Base-by-base conservation (phyloP, 2,797 vertebrate species). In the Megalops cyprinoides region DNA sequence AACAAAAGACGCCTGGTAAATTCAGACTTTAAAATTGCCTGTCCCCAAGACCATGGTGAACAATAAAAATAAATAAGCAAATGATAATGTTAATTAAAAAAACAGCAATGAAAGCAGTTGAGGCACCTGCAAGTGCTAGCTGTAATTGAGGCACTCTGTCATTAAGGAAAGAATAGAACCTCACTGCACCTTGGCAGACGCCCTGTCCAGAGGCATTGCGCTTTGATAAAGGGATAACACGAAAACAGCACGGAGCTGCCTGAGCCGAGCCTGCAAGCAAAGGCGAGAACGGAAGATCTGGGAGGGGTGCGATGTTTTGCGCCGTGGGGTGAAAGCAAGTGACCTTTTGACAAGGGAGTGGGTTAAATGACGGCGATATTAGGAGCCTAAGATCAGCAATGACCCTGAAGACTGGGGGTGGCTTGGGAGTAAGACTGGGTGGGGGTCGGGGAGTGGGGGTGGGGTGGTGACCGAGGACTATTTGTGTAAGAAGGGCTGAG, bases 331-430 rank as follows among this genome's bases (percentile, higher is more conserved):
- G 49, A 44, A 46, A 78, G 79, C 78, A 6, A 39, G 42, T 77
- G 84, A 87, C 87, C 89, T 84, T 65, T 76, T 84, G 86, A 90
- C 88, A 0, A 48, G 80, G 78, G 81, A 81, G 79, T 73, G 28
- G 74, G 84, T 80, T 81, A 82, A 85, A 85, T 79, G 78, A 62
- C 77, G 4, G 73, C 87, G 86, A 87, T 87, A 92, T 46, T 73
- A 88, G 85, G 80, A 84, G 82, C 58, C 56, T 85, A 83, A 80
- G 86, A 90, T 88, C 85, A 82, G 84, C 89, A 69, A 69, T 90
- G 90, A 93, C 91, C 89, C 91, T 87, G 82, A 91, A 91, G 84
- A 75, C 12, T 74, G 44, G 42, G 23, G 44, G 65, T 69, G 56
- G 69, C 48, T 46, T 42, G 3, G 49, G 56, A 81, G 80, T 73